These are phyloP conservation scores for Platygyra sinensis DNA, from an alignment of 64 coral and sea anemone genomes.

Conservation along the genomic window DNA sequence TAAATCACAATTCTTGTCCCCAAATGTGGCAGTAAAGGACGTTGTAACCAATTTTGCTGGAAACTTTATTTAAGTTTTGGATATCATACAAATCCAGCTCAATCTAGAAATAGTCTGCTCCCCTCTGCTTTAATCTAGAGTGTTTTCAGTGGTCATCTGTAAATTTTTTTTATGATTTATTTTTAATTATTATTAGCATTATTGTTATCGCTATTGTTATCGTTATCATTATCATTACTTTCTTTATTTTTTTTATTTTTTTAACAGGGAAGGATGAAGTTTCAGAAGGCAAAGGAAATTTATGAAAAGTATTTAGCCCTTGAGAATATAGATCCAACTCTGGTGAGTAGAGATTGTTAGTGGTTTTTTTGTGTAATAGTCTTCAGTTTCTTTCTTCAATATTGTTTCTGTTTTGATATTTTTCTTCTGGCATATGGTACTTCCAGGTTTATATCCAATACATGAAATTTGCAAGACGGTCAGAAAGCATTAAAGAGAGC, in stretches of 20 bases:
- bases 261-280: conserved; percentile 87
- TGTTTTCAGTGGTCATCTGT: too few relatives aligned
- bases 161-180: too few relatives aligned
- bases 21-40: too few relatives aligned
- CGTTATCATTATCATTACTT: background rate
- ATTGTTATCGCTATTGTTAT: too few relatives aligned
- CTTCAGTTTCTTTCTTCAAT: background rate
- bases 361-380: background rate
- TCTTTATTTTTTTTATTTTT: too few relatives aligned
- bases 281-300: conserved; percentile 95
- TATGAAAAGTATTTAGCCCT: conserved; percentile 93
- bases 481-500: conserved; percentile 97
- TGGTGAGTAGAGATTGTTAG: conserved; percentile 57
- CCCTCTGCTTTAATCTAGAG: too few relatives aligned
- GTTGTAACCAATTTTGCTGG: too few relatives aligned
- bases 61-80: too few relatives aligned
- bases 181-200: too few relatives aligned
- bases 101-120: too few relatives aligned
- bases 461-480: conserved; percentile 96
- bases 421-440: background rate
- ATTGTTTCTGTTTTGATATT: background rate
- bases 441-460: conserved; percentile 92
- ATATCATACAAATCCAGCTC: too few relatives aligned
- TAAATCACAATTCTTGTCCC: too few relatives aligned
- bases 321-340: conserved; percentile 83